Conservation (phyloP, 2,113 vertebrate species). For the Oryzias celebensis region DNA sequence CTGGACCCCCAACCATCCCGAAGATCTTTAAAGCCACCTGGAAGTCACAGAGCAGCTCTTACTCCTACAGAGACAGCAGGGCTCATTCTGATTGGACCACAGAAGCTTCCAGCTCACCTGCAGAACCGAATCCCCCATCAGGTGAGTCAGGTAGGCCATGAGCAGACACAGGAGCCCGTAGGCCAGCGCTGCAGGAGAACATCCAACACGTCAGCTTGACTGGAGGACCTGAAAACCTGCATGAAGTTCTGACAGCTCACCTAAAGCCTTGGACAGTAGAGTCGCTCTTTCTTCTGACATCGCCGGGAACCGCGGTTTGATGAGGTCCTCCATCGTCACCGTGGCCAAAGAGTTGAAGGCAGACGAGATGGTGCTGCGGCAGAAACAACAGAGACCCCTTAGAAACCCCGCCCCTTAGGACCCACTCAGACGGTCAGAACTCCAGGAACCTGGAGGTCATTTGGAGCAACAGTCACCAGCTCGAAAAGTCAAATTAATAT, state of each 20-base stretch:
- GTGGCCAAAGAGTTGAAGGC: constrained; percentile 94
- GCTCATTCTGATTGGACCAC: neutral
- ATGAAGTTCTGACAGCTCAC: constrained; percentile 60
- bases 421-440: too few relatives aligned
- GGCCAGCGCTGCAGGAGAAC: constrained; percentile 74
- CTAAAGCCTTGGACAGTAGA: constrained; percentile 85
- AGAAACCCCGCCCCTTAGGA: too few relatives aligned
- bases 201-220: constrained; percentile 5
- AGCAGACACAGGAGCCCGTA: constrained; percentile 92
- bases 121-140: constrained; percentile 85
- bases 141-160: constrained; percentile 90
- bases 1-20: constrained; percentile 89
- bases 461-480: too few relatives aligned
- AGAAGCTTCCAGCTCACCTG: constrained; percentile 70
- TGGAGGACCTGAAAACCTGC: neutral
- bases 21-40: constrained; percentile 95
- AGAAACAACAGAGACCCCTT: neutral
- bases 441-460: too few relatives aligned
- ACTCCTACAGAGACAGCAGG: neutral
- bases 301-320: constrained; percentile 82
- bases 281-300: constrained; percentile 82
- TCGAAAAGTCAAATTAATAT: too few relatives aligned
- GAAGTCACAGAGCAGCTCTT: neutral
- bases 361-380: constrained; percentile 89
- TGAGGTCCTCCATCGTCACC: constrained; percentile 92